These are phyloP conservation scores for Hecatera dysodea DNA, from an alignment of 2,888 invertebrate species.

Conservation along the genomic window DNA sequence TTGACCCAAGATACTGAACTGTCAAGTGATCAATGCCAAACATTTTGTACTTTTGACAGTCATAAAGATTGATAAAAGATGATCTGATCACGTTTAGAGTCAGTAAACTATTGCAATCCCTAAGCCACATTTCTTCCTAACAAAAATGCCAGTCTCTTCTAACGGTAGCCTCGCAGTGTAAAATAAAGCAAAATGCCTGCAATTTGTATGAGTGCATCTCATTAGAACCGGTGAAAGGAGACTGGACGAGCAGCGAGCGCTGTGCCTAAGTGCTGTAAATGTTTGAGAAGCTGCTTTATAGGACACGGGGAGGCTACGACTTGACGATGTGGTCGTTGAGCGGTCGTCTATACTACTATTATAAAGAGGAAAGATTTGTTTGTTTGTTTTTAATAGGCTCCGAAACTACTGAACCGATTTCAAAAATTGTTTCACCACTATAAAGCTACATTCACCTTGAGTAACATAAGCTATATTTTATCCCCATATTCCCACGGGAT, in stretches of 20 bases:
- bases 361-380: no score
- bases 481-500: no score
- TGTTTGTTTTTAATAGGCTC: no score
- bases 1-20: no score
- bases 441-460: no score
- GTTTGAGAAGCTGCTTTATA: conserved; percentile 27
- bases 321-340: background rate
- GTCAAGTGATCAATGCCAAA: no score
- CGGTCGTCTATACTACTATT: background rate
- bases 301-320: conserved; percentile 6
- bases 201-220: conserved; percentile 62
- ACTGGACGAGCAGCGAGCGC: conserved; percentile 29
- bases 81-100: no score
- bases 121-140: background rate
- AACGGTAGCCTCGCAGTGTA: conserved; percentile 31
- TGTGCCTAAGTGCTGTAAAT: conserved; percentile 47
- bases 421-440: no score
- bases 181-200: conserved; percentile 58
- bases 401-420: no score
- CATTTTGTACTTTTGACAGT: no score
- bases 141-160: conserved; percentile 14
- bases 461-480: no score
- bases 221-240: conserved; percentile 63
- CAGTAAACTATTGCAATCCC: background rate
- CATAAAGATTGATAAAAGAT: no score